Conservation (phyloP, 2,113 vertebrate species). For the Ctenodactylus gundi region DNA sequence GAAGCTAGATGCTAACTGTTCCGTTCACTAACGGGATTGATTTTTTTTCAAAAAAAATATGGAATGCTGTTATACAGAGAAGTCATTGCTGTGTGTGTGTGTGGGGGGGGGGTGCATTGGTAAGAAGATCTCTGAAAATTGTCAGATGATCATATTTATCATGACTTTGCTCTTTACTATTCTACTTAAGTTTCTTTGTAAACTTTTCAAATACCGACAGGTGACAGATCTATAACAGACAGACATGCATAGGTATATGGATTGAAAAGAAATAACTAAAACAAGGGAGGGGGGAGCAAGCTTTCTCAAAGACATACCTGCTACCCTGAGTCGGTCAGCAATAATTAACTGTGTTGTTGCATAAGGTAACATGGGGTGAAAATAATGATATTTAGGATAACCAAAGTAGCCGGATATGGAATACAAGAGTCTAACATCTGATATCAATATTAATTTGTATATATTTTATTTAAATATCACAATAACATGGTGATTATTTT, state of each 20-base stretch:
- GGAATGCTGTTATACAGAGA: neutral
- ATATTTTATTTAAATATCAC: neutral
- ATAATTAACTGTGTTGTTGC: neutral
- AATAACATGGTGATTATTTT: neutral
- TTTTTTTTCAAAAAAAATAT: neutral
- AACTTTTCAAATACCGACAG: too few relatives aligned
- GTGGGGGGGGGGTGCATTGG: neutral
- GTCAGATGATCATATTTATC: neutral
- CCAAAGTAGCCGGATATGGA: neutral
- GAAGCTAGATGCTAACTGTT: neutral
- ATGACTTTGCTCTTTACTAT: neutral
- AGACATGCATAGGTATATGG: neutral
- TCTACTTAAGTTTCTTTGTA: too few relatives aligned
- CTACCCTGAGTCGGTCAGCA: neutral
- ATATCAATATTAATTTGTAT: neutral
- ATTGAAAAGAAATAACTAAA: neutral
- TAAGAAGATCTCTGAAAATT: neutral
- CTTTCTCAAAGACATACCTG: neutral
- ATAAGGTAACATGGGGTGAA: neutral
- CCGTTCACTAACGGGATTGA: neutral
- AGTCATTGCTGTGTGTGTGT: neutral
- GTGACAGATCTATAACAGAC: neutral
- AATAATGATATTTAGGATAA: neutral
- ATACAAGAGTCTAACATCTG: neutral
- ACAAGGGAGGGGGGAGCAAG: neutral